Base-by-base conservation (phyloP, 2,888 invertebrate genomes). In the Cosmia trapezina region DNA sequence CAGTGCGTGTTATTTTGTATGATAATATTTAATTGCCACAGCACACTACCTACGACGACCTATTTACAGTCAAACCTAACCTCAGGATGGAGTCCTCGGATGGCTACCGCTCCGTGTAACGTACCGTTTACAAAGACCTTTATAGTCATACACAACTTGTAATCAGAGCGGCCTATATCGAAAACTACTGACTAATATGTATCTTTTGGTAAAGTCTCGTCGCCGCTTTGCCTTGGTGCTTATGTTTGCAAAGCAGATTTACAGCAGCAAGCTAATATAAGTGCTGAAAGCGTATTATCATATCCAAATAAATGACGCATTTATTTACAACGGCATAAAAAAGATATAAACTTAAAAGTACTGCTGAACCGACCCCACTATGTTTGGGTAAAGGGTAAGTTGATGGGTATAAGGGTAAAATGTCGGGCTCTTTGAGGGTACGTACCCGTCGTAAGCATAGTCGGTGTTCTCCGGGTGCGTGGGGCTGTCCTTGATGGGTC, bases 391-490 rank as follows among this genome's bases (percentile, higher is more conserved):
- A 22, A 53, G 9, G 41, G 41, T 54, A 64, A 41, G 17, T 28
- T 43, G 9, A 6, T 11, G n/a, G n/a, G n/a, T 9, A 8, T n/a
- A 22, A 19, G 12, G 9, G 12, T 49, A 17, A 12, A 37, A n/a
- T 28, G 5, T 37, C 1, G 9, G 22, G 6, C 9, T 12, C 11
- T 43, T 8, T 33, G 33, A 7, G 41, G 11, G 47, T 69, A 86
- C 90, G 84, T 78, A 95, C 95, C 93, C 91, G 86, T 95, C 95
- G 57, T 94, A 94, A n/a, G 91, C 89, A 62, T 90, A 95, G 73
- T 95, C 95, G 2, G 91, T 87, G 81, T 95, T 96, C 76, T 96
- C 96, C 3, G 92, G 87, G 79, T 93, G 93, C 0, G 93, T 91
- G 17, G 94, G 93, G 73, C 93, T 93, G 78, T 92, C 92, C 86